Base-by-base conservation (phyloP, 2,113 vertebrate species). In the Ancistrus triradiatus region DNA sequence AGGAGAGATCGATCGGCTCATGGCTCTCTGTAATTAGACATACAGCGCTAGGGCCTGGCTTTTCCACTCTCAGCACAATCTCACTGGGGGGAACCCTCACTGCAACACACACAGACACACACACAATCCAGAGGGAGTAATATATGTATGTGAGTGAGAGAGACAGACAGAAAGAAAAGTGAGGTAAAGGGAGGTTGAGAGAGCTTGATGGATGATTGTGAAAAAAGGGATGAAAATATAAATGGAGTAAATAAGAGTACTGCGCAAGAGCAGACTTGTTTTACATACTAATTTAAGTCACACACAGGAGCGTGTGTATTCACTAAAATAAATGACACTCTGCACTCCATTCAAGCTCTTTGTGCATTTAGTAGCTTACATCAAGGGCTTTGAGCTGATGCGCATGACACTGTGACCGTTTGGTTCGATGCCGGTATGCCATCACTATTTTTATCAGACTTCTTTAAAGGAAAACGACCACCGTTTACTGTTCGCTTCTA, bases 1-100 rank as follows among this genome's bases (percentile, higher is more conserved):
- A 70, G 74, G 65, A 63, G 52, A 15, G 85, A 93, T 93, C 78
- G 87, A 93, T 94, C 50, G 64, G 60, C 73, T 72, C 73, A 65
- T 68, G 73, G 73, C 73, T 71, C 73, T 71, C 73, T 75, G 73
- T 75, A 75, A 75, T 75, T 75, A 75, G 73, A 75, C 73, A 75
- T 63, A 71, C 73, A 72, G 64, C 25, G 65, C 56, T 59, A 44
- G 38, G 68, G 52, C 56, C 64, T 49, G 44, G 65, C 73, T 68
- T 75, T 69, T 56, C 58, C 72, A 64, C 55, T 55, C 68, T 74
- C 72, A 75, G 73, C 73, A 75, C 73, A 75, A 72, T 72, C 65
- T 68, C 69, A 68, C 73, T 28, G 69, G 65, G 73, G n/a, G 69
- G 69, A 75, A 72, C 69, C 73, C 69, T 71, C 64, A 28, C 68